These are phyloP conservation scores for Muscidifurax raptorellus DNA, from an alignment of 1,140 invertebrate genomes.

Conservation along the genomic window DNA sequence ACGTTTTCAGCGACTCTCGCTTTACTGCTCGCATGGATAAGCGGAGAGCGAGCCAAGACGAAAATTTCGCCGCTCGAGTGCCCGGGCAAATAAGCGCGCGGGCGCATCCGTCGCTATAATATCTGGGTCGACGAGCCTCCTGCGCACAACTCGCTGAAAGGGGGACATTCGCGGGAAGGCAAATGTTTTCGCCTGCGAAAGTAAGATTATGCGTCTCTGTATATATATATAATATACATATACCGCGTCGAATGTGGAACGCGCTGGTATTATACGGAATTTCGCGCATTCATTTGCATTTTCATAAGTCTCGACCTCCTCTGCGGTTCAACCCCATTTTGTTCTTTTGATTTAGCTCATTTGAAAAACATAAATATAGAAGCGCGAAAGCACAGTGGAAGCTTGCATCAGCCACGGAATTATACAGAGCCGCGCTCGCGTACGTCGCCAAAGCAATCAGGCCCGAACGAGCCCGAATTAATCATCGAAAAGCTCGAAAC, in stretches of 20 bases:
- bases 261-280: neutral
- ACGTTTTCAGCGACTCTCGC: neutral
- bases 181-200: constrained; percentile 31
- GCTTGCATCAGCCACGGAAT: neutral
- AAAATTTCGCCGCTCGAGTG: constrained; percentile 40
- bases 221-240: too few species aligned
- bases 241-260: neutral
- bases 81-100: constrained; percentile 34
- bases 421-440: neutral
- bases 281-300: neutral
- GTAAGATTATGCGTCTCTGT: neutral
- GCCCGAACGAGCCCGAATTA: constrained; percentile 21
- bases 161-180: constrained; percentile 42
- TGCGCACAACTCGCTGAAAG: neutral
- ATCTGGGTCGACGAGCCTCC: constrained; percentile 47
- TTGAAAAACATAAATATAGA: too few species aligned
- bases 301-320: neutral
- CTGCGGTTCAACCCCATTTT: neutral
- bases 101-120: constrained; percentile 32
- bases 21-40: neutral
- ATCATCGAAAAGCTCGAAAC: constrained; percentile 21
- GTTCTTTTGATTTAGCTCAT: too few species aligned
- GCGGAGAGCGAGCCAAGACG: constrained; percentile 1
- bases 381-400: neutral
- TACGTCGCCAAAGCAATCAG: constrained; percentile 20